Evolutionary conservation across 2,888 invertebrate species (phyloP).

Genomic region (Mantis religiosa): DNA sequence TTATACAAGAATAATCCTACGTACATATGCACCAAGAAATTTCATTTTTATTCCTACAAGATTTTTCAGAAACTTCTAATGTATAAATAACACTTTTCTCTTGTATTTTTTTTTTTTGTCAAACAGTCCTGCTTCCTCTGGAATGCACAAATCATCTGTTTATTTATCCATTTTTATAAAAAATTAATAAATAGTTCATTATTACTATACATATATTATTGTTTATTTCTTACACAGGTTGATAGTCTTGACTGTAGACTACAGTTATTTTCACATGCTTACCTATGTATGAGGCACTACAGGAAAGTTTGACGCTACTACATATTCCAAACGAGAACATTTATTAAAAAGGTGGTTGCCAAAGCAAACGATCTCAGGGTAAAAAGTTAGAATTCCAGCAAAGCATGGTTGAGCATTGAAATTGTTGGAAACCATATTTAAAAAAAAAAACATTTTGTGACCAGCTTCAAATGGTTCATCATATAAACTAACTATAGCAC

Average conservation of each 20-base stretch:
- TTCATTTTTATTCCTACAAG: background rate
- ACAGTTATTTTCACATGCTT: background rate
- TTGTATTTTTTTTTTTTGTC: background rate
- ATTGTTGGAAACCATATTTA: background rate
- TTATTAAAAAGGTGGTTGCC: background rate
- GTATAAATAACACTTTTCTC: background rate
- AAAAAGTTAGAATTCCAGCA: background rate
- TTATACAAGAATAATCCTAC: background rate
- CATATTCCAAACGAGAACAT: background rate
- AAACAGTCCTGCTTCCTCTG: background rate
- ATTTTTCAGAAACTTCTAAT: background rate
- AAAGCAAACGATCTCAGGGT: background rate
- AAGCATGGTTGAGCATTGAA: background rate
- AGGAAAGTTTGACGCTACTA: background rate
- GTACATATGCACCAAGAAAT: background rate
- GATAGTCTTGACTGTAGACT: background rate
- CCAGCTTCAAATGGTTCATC: background rate
- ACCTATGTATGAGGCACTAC: background rate
- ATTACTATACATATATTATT: background rate
- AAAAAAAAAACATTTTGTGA: background rate
- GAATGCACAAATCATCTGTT: background rate
- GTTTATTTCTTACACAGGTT: background rate
- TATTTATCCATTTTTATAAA: background rate
- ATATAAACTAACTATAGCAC: background rate
- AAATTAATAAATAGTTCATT: background rate